A percentile compares a stretch with the other conserved stretches of the same genome.
These are phyloP conservation scores for Drosophila histrio DNA, from an alignment of 2,888 invertebrate genomes.

Conservation along the genomic window DNA sequence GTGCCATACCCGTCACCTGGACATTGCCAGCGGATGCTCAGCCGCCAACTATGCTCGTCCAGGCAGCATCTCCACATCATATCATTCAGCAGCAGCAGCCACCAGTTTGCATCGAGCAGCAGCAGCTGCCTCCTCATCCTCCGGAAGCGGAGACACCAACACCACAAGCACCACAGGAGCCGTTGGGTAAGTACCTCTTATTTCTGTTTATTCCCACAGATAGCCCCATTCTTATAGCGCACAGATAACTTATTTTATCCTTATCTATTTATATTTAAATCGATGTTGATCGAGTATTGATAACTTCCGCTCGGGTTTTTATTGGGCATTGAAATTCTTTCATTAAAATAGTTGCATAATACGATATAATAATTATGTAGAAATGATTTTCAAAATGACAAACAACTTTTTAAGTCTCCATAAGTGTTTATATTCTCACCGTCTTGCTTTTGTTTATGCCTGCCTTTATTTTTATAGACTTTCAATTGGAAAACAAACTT, in stretches of 20 bases:
- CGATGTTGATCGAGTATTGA: conserved; percentile 13
- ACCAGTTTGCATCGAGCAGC: conserved; percentile 54
- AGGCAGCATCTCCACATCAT: conserved; percentile 60
- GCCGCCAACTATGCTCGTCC: conserved; percentile 50
- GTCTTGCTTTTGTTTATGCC: neutral
- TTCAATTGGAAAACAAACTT: neutral
- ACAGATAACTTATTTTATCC: conserved; percentile 12
- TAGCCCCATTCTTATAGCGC: conserved; percentile 28
- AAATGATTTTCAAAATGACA: neutral
- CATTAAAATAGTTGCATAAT: conserved; percentile 1
- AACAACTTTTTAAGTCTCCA: neutral
- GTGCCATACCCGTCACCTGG: conserved; percentile 64
- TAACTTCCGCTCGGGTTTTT: neutral
- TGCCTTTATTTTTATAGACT: neutral
- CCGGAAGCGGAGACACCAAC: conserved; percentile 53
- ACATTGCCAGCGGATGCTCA: conserved; percentile 55
- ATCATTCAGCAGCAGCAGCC: conserved; percentile 58
- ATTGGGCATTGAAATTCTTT: conserved; percentile 2
- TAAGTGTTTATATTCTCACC: conserved; percentile 1
- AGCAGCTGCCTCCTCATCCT: conserved; percentile 27
- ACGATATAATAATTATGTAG: neutral
- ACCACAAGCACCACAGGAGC: conserved; percentile 55
- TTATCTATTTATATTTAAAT: conserved; percentile 7
- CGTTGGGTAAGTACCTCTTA: conserved; percentile 52
- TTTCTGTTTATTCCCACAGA: conserved; percentile 17